These are phyloP conservation scores for Oreochromis tanganicae DNA, from an alignment of 2,113 vertebrate species.

Conservation along the genomic window DNA sequence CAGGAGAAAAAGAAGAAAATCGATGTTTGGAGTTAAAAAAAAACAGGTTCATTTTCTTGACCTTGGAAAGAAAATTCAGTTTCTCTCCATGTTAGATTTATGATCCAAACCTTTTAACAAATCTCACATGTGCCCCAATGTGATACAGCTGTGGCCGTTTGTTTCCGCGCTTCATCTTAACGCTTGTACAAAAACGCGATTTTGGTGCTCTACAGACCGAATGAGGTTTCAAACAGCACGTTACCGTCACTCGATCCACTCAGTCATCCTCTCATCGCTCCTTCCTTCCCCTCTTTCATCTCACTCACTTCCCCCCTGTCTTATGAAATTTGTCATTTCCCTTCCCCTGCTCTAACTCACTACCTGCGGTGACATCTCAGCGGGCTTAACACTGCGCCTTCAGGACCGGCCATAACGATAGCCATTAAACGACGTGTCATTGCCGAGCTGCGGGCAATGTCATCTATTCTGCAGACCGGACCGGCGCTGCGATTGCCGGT, in stretches of 20 bases:
- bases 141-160: background rate
- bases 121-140: background rate
- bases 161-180: background rate
- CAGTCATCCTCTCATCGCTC: background rate
- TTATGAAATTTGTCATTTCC: background rate
- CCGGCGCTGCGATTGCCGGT: background rate
- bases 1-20: background rate
- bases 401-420: slow-evolving; percentile 12
- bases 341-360: background rate
- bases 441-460: slow-evolving; percentile 42
- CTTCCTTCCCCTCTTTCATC: background rate
- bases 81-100: background rate
- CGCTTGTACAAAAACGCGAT: background rate
- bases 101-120: background rate
- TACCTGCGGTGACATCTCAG: slow-evolving; percentile 2
- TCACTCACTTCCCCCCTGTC: background rate
- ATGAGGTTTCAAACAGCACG: background rate
- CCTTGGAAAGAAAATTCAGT: background rate
- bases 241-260: background rate
- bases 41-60: background rate
- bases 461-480: slow-evolving; percentile 22
- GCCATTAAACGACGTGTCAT: slow-evolving; percentile 42
- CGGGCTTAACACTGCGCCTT: background rate
- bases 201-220: background rate
- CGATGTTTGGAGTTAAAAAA: background rate